Conservation (phyloP, 1,140 invertebrate species). For the Aphidius gifuensis region DNA sequence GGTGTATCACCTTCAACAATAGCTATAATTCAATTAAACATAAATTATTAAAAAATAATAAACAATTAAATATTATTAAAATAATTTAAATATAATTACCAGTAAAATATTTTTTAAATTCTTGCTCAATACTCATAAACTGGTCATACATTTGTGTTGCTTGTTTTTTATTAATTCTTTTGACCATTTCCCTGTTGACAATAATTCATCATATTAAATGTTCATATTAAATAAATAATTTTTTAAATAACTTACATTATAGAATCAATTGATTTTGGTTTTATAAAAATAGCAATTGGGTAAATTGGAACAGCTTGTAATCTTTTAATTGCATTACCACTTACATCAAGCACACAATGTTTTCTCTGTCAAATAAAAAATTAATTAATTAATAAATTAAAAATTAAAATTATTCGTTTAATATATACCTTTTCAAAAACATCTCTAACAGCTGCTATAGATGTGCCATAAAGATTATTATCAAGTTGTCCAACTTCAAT, state of each 20-base stretch:
- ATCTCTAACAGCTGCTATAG: conserved; percentile 92
- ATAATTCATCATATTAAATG: background rate
- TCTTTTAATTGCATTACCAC: conserved; percentile 98
- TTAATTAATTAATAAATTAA: no score
- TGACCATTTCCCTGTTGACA: conserved; percentile 92
- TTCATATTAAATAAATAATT: conserved; percentile 4
- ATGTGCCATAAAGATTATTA: conserved; percentile 98
- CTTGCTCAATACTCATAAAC: conserved; percentile 95
- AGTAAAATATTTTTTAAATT: conserved; percentile 99
- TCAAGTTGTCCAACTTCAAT: conserved; percentile 99
- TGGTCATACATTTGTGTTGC: conserved; percentile 94
- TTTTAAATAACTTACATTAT: conserved; percentile 75
- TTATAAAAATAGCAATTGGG: conserved; percentile 97
- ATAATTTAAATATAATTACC: conserved; percentile 58
- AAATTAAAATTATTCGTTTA: no score
- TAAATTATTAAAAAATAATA: background rate
- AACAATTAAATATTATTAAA: no score
- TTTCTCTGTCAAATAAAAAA: conserved; percentile 71
- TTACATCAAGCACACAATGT: conserved; percentile 99
- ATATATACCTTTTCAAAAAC: conserved; percentile 84
- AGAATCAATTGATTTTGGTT: conserved; percentile 95
- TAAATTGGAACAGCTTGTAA: conserved; percentile 95
- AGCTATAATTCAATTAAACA: conserved; percentile 62
- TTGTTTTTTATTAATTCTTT: conserved; percentile 96
- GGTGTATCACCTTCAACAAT: conserved; percentile 96